Evolutionary conservation across 2,113 vertebrate genomes (phyloP).

Genomic region (Pollimyrus isidori): DNA sequence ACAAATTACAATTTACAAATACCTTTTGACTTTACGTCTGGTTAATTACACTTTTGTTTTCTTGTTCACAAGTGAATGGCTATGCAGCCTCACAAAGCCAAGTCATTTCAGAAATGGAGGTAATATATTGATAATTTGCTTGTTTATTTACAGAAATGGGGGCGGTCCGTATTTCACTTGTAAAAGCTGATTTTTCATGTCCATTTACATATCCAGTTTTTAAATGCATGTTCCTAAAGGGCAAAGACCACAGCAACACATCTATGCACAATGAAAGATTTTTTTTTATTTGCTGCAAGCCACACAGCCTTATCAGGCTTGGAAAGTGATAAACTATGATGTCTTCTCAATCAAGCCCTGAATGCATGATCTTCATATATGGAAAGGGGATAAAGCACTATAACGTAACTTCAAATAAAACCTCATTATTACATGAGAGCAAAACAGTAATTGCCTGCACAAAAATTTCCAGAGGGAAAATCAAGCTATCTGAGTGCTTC

Average conservation of each 20-base stretch:
- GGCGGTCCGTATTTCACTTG: background rate
- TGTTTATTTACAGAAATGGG: background rate
- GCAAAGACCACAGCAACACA: background rate
- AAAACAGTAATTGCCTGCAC: conserved; percentile 19
- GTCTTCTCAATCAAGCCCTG: background rate
- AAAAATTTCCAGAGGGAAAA: conserved; percentile 14
- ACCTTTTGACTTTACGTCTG: background rate
- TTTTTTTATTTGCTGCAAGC: background rate
- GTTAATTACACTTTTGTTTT: background rate
- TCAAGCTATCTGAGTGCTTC: conserved; percentile 7
- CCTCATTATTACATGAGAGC: conserved; percentile 19
- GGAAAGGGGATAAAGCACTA: background rate
- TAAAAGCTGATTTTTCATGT: background rate
- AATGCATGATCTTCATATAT: background rate
- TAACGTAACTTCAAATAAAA: background rate
- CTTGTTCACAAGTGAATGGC: background rate
- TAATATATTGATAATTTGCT: background rate
- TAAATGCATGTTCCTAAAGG: background rate
- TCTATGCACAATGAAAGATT: background rate
- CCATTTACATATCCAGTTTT: background rate
- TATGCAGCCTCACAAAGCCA: background rate
- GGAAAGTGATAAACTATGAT: background rate
- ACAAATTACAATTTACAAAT: background rate
- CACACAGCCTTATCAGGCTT: background rate
- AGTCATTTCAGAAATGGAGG: background rate